Evolutionary conservation across 1,140 invertebrate genomes (phyloP).

Genomic region (Caerostris darwini): DNA sequence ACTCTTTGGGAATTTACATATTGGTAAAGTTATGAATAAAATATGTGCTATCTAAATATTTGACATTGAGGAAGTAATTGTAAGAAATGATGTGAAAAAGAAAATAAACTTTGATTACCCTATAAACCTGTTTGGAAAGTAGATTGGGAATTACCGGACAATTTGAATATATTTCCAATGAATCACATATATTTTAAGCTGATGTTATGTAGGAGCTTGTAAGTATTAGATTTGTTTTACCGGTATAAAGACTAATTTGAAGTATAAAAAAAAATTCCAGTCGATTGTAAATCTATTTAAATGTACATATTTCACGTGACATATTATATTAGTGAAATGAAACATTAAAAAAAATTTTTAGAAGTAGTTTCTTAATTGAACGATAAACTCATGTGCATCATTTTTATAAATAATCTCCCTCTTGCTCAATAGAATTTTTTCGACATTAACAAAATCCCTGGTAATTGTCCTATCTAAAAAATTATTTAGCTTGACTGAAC

Average conservation of each 20-base stretch:
- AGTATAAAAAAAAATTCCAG: neutral
- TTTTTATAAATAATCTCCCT: no score
- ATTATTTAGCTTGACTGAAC: no score
- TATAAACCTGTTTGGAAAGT: slow-evolving; percentile 3
- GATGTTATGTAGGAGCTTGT: neutral
- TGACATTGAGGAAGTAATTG: slow-evolving; percentile 24
- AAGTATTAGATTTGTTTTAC: neutral
- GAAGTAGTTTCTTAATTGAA: no score
- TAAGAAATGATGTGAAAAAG: slow-evolving; percentile 5
- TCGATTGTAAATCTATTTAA: neutral
- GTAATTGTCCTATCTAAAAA: no score
- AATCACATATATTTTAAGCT: neutral
- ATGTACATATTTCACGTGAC: no score
- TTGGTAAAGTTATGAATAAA: neutral
- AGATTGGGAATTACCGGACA: slow-evolving; percentile 28
- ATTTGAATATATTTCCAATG: slow-evolving; percentile 1
- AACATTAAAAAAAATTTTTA: no score
- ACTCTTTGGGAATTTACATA: neutral
- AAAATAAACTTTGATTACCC: slow-evolving; percentile 20
- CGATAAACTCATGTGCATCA: no score
- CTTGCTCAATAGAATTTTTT: no score
- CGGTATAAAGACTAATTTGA: neutral
- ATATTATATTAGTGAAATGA: no score
- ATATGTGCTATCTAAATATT: neutral
- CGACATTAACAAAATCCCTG: no score